These are phyloP conservation scores for Dromiciops gliroides DNA, from an alignment of 2,113 vertebrate species.

Conservation along the genomic window DNA sequence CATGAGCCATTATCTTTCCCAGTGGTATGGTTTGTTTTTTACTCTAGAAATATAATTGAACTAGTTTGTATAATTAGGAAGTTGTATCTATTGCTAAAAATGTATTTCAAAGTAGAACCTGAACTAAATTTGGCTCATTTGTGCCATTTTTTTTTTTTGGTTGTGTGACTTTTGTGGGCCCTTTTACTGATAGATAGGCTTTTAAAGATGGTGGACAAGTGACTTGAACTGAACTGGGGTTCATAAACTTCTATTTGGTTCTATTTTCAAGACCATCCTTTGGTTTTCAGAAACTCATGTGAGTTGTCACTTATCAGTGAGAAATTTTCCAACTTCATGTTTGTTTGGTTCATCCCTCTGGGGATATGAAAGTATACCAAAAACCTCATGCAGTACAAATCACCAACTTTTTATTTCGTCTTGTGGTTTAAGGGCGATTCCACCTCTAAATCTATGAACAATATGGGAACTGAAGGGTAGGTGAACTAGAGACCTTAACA, in stretches of 20 bases:
- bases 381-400: slow-evolving; percentile 29
- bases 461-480: background rate
- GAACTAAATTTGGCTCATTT: background rate
- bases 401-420: slow-evolving; percentile 22
- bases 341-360: slow-evolving; percentile 37
- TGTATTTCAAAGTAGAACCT: background rate
- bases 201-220: background rate
- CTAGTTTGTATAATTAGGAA: background rate
- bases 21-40: background rate
- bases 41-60: background rate
- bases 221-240: background rate
- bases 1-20: background rate
- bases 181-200: background rate
- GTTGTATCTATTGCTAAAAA: background rate
- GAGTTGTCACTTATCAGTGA: slow-evolving; percentile 56
- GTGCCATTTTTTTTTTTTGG: background rate
- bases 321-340: slow-evolving; percentile 57
- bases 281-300: slow-evolving; percentile 62
- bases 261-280: slow-evolving; percentile 53
- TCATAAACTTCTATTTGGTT: background rate
- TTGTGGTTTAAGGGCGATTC: slow-evolving; percentile 34
- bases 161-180: background rate
- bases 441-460: background rate
- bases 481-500: background rate
- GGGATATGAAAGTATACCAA: slow-evolving; percentile 63